Evolutionary conservation across 2,888 invertebrate genomes (phyloP), one percentile per base, ranked within the genome.

Genomic region (Notodonta dromedarius): DNA sequence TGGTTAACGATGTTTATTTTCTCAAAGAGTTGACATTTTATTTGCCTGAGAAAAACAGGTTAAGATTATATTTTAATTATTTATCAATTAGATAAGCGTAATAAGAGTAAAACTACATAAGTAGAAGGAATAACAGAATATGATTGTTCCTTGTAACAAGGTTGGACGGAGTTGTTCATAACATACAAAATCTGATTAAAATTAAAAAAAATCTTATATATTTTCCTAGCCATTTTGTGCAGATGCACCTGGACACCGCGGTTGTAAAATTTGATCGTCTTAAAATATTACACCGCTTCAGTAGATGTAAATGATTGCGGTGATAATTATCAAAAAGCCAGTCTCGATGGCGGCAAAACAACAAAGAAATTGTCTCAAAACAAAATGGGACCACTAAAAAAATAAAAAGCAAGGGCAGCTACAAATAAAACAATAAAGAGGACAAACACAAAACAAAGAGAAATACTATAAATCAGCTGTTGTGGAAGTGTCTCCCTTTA

Each of bases 401-500:
- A 77, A 76, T 51, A 67, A 76, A 70, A 79, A 79, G 75, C 63
- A 72, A 69, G 65, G 68, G 62, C 67, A 62, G 51, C 61, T 54
- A 66, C 75, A 79, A 83, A 83, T 81, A 82, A 84, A 79, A 84
- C 77, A 81, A 82, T 82, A 76, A 81, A 79, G 63, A 79, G 71
- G 76, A 79, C 77, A 80, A 82, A 79, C 73, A 81, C 76, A 80
- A 83, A 82, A 84, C 81, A 84, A 83, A 79, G 78, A 73, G 73
- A 79, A 73, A 78, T 78, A 80, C 78, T 67, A 87, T 87, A 87
- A 87, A 88, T 87, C 85, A 87, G 83, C 76, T 82, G 83, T 78
- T 83, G 82, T 83, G 79, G 82, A 82, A 82, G 80, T 81, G 81
- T 82, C 78, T 75, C 74, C 72, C 69, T 80, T 82, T 78, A 74